Percentiles rank a stretch among this genome's conserved stretches.
Evolutionary conservation across 2,113 vertebrate species (phyloP).

Genomic region (Gymnogyps californianus): DNA sequence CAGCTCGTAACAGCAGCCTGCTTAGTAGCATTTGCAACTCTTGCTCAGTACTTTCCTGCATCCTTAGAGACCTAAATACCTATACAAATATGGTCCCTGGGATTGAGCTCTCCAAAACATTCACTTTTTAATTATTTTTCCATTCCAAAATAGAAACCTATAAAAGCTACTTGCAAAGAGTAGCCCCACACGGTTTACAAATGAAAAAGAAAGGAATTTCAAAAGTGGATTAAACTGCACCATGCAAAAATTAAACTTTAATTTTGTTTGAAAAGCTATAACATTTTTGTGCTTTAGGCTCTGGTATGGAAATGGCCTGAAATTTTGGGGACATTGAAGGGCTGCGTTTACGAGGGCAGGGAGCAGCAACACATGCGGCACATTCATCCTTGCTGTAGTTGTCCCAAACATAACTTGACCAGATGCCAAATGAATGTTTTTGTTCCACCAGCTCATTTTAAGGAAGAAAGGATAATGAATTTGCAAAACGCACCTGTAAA

Average conservation of each 20-base stretch:
- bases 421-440: neutral
- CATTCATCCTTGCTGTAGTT: neutral
- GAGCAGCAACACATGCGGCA: neutral
- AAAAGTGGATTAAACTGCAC: neutral
- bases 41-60: neutral
- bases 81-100: neutral
- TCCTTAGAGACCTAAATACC: neutral
- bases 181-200: neutral
- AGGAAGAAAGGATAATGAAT: neutral
- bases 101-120: neutral
- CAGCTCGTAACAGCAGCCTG: neutral
- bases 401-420: neutral
- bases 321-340: neutral
- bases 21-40: neutral
- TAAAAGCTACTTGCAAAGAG: neutral
- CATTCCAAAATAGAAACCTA: neutral
- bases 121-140: neutral
- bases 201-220: neutral
- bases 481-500: neutral
- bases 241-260: neutral
- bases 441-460: neutral
- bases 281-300: neutral
- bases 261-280: neutral
- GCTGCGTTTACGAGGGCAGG: fast-evolving
- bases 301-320: neutral